Evolutionary conservation across 2,888 invertebrate species (phyloP).

Genomic region (Scaptodrosophila latifasciaeformis): DNA sequence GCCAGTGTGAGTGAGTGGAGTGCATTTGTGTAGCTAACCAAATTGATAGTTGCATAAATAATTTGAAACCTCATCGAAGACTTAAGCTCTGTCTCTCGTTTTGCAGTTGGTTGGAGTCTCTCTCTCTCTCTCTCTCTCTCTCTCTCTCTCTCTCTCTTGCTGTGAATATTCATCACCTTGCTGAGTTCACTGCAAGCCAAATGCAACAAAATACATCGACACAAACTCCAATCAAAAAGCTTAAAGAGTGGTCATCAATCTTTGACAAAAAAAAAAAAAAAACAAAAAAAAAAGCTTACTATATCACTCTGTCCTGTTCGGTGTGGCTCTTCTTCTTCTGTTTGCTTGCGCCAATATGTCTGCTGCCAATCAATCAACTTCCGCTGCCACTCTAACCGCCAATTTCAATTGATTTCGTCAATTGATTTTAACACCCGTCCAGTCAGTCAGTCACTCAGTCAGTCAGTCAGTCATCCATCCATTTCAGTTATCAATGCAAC

Average conservation of each 20-base stretch:
- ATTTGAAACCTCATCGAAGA: no score
- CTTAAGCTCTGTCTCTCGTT: background rate
- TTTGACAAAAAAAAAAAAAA: no score
- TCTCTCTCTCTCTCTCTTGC: background rate
- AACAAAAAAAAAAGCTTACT: no score
- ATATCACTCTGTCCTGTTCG: background rate
- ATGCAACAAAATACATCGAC: no score
- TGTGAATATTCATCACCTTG: no score
- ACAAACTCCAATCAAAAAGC: background rate
- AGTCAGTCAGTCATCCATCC: constrained; percentile 12
- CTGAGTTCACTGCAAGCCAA: no score
- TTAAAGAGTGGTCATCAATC: constrained; percentile 48
- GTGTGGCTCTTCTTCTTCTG: background rate
- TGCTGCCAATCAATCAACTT: constrained; percentile 69
- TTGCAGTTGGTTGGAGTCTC: constrained; percentile 13
- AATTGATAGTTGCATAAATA: no score
- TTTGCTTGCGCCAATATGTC: constrained; percentile 57
- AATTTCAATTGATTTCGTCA: constrained; percentile 68
- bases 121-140: constrained; percentile 1
- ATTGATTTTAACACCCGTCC: constrained; percentile 64
- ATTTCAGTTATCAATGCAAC: constrained; percentile 49
- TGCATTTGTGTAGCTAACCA: no score
- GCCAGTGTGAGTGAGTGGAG: constrained; percentile 6
- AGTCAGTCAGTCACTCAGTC: constrained; percentile 28
- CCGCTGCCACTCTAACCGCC: constrained; percentile 58